Percentiles rank a stretch among this genome's conserved stretches.
Evolutionary conservation across 2,113 vertebrate genomes (phyloP).

Genomic region (Salvator merianae): DNA sequence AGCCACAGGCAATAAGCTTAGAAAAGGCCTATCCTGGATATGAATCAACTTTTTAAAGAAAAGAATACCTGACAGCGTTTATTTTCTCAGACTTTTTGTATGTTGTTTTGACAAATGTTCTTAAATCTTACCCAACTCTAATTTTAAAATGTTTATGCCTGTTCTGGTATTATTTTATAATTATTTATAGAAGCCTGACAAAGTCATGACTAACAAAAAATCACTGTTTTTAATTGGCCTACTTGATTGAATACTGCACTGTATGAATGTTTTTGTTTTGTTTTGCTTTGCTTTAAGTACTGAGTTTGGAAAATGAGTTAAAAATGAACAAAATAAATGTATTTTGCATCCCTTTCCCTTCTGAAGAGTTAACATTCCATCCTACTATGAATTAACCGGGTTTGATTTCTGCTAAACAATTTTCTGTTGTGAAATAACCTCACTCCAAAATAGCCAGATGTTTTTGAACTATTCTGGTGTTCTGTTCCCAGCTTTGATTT

Average conservation of each 20-base stretch:
- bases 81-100: background rate
- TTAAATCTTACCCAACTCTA: background rate
- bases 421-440: accelerated
- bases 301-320: too few species aligned
- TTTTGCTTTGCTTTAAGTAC: accelerated
- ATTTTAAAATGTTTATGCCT: background rate
- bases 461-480: background rate
- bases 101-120: background rate
- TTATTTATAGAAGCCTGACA: background rate
- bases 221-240: too few species aligned
- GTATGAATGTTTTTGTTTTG: background rate
- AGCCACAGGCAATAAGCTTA: too few species aligned
- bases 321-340: background rate
- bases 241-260: background rate
- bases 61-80: background rate
- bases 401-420: background rate
- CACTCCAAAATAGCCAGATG: background rate
- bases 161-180: background rate
- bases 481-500: constrained; percentile 35
- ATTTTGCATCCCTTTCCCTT: background rate
- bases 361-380: accelerated
- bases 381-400: accelerated
- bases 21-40: too few species aligned
- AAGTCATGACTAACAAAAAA: too few species aligned
- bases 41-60: too few species aligned